A percentile compares a stretch with the other conserved stretches of the same genome.
phyloP scores from a whole-genome alignment of 2,888 invertebrate species.

The Patella caerulea region DNA sequence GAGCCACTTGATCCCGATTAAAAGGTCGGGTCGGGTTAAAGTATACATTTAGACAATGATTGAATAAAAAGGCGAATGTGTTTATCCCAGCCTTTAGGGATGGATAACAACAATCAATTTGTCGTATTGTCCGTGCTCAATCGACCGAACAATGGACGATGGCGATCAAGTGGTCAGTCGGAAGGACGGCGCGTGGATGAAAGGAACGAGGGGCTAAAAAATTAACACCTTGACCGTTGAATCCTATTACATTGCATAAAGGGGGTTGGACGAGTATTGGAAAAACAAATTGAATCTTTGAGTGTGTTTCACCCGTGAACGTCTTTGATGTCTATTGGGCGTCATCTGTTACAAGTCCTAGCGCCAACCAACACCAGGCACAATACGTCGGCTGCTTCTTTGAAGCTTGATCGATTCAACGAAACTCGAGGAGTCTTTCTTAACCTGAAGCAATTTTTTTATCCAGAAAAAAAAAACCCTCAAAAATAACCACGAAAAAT shows the following conservation, averaged over 20 bases:
- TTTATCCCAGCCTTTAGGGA: slow-evolving; percentile 13
- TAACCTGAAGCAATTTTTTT: no score
- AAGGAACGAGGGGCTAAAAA: slow-evolving; percentile 1
- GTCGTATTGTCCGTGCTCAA: slow-evolving; percentile 5
- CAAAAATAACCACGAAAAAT: no score
- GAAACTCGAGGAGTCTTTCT: no score
- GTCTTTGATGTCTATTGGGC: slow-evolving; percentile 10
- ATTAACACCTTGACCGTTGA: slow-evolving; percentile 10
- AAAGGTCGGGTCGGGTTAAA: slow-evolving; percentile 10
- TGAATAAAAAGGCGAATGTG: slow-evolving; percentile 10
- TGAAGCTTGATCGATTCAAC: not conserved
- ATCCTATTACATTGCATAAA: slow-evolving; percentile 13
- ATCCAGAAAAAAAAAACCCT: no score
- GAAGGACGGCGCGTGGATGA: slow-evolving; percentile 7
- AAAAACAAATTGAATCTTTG: slow-evolving; percentile 5
- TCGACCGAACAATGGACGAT: slow-evolving; percentile 1
- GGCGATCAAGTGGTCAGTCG: slow-evolving; percentile 6
- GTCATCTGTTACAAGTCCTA: not conserved
- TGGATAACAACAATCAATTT: slow-evolving; percentile 9
- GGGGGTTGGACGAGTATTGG: slow-evolving; percentile 2
- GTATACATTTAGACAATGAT: slow-evolving; percentile 9
- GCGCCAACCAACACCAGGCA: not conserved
- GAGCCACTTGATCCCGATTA: slow-evolving; percentile 4
- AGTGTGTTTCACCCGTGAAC: not conserved
- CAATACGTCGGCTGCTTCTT: slow-evolving; percentile 1